These are phyloP conservation scores for Leptogaster cylindrica DNA, from an alignment of 2,888 invertebrate species.

Conservation along the genomic window DNA sequence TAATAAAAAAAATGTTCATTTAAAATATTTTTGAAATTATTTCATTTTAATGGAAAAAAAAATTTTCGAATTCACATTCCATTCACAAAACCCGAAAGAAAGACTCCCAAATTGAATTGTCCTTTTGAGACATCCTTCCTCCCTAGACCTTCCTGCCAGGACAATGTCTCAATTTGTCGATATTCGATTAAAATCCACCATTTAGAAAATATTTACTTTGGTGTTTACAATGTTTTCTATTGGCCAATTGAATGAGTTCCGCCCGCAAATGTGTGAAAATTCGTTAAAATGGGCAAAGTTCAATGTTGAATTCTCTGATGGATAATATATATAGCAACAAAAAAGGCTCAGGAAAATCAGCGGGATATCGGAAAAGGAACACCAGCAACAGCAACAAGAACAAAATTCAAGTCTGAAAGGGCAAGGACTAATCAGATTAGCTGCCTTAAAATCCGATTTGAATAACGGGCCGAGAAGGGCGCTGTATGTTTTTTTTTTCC, in stretches of 20 bases:
- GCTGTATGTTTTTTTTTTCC: constrained; percentile 4
- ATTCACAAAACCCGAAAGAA: too few species aligned
- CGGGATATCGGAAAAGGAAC: background rate
- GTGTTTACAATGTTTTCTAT: background rate
- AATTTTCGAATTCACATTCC: too few species aligned
- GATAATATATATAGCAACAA: constrained; percentile 23
- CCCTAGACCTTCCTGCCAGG: too few species aligned
- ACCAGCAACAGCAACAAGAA: background rate
- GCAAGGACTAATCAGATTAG: constrained; percentile 35
- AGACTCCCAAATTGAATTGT: too few species aligned
- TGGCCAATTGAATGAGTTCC: background rate
- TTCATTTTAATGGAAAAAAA: too few species aligned
- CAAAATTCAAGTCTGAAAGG: too few species aligned
- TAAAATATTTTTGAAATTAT: too few species aligned
- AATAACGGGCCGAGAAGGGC: constrained; percentile 22
- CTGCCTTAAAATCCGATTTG: constrained; percentile 29
- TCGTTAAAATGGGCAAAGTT: constrained; percentile 15
- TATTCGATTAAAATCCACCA: background rate
- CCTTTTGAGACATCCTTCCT: too few species aligned
- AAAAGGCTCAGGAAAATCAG: background rate
- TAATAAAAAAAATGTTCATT: too few species aligned
- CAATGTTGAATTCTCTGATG: too few species aligned
- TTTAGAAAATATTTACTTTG: constrained; percentile 12
- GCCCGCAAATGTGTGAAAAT: background rate
- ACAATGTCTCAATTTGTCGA: constrained; percentile 23